Conservation (phyloP, 2,113 vertebrate genomes). For the Equus przewalskii region DNA sequence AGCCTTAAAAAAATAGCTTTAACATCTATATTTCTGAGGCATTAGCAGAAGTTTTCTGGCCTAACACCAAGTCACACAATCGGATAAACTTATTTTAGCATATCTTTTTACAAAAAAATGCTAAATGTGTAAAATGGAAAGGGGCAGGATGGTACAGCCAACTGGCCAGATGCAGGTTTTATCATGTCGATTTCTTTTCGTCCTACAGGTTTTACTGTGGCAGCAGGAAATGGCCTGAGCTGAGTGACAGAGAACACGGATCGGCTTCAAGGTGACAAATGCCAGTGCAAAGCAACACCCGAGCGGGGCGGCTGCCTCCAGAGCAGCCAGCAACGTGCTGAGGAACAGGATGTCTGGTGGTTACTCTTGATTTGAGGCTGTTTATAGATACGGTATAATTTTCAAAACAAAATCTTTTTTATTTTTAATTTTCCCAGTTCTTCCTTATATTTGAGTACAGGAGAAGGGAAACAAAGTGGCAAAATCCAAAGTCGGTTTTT, state of each 20-base stretch:
- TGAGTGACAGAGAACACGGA: background rate
- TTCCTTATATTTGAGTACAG: background rate
- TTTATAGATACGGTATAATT: background rate
- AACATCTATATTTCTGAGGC: background rate
- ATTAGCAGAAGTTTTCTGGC: background rate
- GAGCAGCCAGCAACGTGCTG: background rate
- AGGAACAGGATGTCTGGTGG: background rate
- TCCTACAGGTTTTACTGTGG: background rate
- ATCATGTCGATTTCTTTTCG: background rate
- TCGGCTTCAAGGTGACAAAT: background rate
- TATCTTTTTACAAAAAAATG: background rate
- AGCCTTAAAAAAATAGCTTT: background rate
- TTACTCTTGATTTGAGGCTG: background rate
- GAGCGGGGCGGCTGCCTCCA: background rate
- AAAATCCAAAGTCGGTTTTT: background rate
- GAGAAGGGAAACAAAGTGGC: background rate
- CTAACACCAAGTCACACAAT: background rate
- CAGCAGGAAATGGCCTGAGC: background rate
- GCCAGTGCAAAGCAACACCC: accelerated
- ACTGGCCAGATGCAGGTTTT: background rate
- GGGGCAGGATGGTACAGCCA: background rate
- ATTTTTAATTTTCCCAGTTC: background rate
- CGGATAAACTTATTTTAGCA: background rate
- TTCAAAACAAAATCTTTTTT: conserved; percentile 13
- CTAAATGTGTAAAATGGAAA: background rate